phyloP scores from a whole-genome alignment of 2,888 invertebrate species.

The Microctonus hyperodae region DNA sequence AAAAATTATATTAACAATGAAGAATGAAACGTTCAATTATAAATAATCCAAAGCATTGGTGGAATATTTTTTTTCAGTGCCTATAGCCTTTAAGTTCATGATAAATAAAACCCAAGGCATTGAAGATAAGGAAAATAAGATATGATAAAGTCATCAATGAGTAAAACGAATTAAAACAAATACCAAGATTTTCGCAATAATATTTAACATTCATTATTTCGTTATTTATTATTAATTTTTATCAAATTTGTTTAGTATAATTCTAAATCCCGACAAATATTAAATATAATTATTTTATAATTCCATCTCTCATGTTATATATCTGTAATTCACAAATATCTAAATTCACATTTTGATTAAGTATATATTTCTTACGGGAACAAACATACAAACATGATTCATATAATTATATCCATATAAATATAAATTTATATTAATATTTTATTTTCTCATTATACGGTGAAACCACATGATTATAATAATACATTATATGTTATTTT shows the following conservation, averaged over 20 bases:
- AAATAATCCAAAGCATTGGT: background rate
- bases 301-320: background rate
- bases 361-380: no score
- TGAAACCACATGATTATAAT: slow-evolving; percentile 15
- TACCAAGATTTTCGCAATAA: slow-evolving; percentile 15
- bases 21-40: background rate
- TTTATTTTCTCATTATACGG: slow-evolving; percentile 29
- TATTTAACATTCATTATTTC: slow-evolving; percentile 7
- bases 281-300: background rate
- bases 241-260: background rate
- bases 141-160: background rate
- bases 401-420: no score
- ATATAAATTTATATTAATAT: no score
- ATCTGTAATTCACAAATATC: background rate
- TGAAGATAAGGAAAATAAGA: background rate
- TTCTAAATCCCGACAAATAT: background rate
- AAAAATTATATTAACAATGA: background rate
- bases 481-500: background rate
- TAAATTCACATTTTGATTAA: slow-evolving; percentile 7
- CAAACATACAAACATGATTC: slow-evolving; percentile 50
- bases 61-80: background rate
- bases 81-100: background rate
- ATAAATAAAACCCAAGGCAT: background rate
- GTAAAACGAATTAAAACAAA: background rate
- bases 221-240: slow-evolving; percentile 25